Evolutionary conservation across 2,113 vertebrate genomes (phyloP).

Genomic region (Cyphomyrus plagiostoma): DNA sequence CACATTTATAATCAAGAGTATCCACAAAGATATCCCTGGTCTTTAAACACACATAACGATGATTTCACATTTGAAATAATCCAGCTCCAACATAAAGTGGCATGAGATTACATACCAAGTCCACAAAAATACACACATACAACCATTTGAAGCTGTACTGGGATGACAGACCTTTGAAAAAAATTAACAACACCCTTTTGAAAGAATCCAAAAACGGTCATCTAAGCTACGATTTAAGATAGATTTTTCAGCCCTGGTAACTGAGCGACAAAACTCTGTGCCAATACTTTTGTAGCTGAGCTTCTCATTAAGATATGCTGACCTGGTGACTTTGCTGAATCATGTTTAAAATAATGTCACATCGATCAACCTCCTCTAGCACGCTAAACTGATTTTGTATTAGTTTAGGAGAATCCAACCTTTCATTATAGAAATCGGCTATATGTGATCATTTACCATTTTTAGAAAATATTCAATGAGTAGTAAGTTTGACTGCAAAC

Average conservation of each 20-base stretch:
- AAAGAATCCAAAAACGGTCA: not conserved
- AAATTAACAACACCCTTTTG: not conserved
- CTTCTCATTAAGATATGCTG: not conserved
- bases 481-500: not conserved
- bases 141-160: not conserved
- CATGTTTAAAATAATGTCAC: not conserved
- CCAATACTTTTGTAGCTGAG: not conserved
- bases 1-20: not conserved
- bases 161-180: not conserved
- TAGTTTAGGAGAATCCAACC: not conserved
- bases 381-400: not conserved
- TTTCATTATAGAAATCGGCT: not conserved
- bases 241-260: not conserved
- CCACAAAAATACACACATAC: constrained; percentile 24
- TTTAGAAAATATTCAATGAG: not conserved
- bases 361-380: not conserved
- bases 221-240: not conserved
- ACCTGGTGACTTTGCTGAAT: not conserved
- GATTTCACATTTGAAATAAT: not conserved
- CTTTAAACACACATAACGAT: not conserved
- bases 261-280: not conserved
- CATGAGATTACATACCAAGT: constrained; percentile 19
- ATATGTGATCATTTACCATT: not conserved
- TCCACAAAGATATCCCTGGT: not conserved
- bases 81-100: constrained; percentile 28